phyloP scores from a whole-genome alignment of 1,140 invertebrate genomes.

The Listronotus bonariensis region DNA sequence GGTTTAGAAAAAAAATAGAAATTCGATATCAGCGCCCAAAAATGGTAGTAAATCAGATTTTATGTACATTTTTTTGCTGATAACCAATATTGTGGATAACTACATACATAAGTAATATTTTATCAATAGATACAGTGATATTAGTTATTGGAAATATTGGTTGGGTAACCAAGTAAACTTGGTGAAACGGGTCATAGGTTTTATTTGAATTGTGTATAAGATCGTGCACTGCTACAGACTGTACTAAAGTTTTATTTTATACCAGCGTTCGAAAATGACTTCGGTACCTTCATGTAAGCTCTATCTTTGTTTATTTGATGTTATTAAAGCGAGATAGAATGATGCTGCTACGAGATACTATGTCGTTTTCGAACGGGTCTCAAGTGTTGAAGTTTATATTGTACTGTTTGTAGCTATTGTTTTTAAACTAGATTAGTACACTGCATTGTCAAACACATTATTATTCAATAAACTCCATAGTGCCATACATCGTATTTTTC shows the following conservation, averaged over 20 bases:
- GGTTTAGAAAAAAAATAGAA: too few relatives aligned
- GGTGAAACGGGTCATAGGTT: conserved; percentile 45
- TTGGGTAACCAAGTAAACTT: conserved; percentile 35
- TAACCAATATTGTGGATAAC: background rate
- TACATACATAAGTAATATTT: conserved; percentile 27
- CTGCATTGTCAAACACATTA: conserved; percentile 55
- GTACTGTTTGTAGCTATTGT: conserved; percentile 49
- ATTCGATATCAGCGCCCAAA: too few relatives aligned
- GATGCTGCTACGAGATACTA: too few relatives aligned
- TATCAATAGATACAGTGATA: conserved; percentile 38
- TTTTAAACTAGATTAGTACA: conserved; percentile 46
- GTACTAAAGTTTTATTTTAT: conserved; percentile 18
- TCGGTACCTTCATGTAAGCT: too few relatives aligned
- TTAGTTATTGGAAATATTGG: conserved; percentile 36
- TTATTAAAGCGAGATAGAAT: too few relatives aligned
- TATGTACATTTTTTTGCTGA: too few relatives aligned
- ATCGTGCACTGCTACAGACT: conserved; percentile 36
- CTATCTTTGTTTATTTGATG: too few relatives aligned
- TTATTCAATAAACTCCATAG: conserved; percentile 57
- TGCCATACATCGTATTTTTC: conserved; percentile 57
- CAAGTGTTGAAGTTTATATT: conserved; percentile 13
- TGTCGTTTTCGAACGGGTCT: background rate
- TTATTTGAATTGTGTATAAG: conserved; percentile 37
- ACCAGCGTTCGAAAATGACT: background rate
- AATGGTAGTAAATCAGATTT: too few relatives aligned